Evolutionary conservation across 2,888 invertebrate genomes (phyloP), one percentile per base, ranked within the genome.

Genomic region (Leptopilina syphax): DNA sequence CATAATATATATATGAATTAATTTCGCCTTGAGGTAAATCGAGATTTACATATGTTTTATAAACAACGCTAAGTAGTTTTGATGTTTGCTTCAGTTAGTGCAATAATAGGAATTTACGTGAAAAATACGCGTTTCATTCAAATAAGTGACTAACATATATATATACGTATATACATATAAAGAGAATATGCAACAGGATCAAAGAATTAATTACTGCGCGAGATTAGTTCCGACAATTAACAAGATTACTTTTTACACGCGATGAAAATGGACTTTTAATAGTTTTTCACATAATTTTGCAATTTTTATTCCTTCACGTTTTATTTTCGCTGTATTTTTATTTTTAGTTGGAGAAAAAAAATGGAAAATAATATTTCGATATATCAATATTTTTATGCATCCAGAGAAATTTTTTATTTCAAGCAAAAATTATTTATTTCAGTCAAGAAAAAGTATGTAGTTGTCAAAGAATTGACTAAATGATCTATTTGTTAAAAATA

Each of bases 11-110:
- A n/a, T n/a, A 73, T 73, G 34, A 73, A 73, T 57, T n/a, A 57
- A 34, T 73, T 57, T 57, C 34, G 57, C 73, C 73, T 73, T 73
- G 73, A 73, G 57, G 57, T 73, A 57, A 73, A 57, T 73, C 73
- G 34, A 73, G n/a, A 73, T 73, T 73, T 73, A 44, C 44, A 9
- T 34, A 73, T 73, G 34, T 73, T 54, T 57, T 57, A 73, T 57
- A 57, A 73, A 73, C 57, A 73, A 57, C 34, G 57, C 73, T 12
- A 57, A 73, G 73, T 34, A 70, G 70, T 50, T 70, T 73, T 57
- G 57, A 34, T 73, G 57, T 73, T 50, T 70, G 47, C 27, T 70
- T 50, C 27, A 50, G 54, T 70, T 44, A 41, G 44, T 50, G 50
- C 50, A 50, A 50, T 50, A 50, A 67, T 41, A 47, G n/a, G 60